These are phyloP conservation scores for Ochotona princeps DNA, from an alignment of 2,113 vertebrate genomes.

Conservation along the genomic window DNA sequence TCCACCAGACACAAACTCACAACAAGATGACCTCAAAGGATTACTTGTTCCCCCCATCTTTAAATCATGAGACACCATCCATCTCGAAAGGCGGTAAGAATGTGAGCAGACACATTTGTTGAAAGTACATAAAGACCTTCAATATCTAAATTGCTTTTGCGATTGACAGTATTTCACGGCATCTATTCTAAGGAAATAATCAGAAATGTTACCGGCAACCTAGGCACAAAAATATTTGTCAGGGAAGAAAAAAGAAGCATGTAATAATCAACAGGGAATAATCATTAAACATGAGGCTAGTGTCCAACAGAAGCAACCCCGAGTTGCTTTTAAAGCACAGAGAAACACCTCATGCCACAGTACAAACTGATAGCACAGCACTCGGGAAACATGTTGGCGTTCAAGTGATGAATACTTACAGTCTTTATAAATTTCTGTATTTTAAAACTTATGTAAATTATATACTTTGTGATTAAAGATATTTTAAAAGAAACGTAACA, in stretches of 20 bases:
- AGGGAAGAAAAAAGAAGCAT: not conserved
- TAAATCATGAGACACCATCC: not conserved
- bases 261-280: not conserved
- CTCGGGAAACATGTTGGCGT: not conserved
- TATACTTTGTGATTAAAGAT: constrained; percentile 16
- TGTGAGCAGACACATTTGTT: not conserved
- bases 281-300: not conserved
- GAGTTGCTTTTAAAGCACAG: not conserved
- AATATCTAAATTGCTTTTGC: not conserved
- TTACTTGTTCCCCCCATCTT: not conserved
- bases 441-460: constrained; percentile 22
- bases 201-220: not conserved
- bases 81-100: constrained; percentile 8
- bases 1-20: not conserved
- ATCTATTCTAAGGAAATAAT: not conserved
- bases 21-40: not conserved
- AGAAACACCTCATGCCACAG: not conserved
- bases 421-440: constrained; percentile 8
- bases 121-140: not conserved
- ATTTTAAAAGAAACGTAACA: not conserved
- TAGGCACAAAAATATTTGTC: not conserved
- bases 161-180: not conserved
- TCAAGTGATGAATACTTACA: not conserved
- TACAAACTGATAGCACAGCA: not conserved
- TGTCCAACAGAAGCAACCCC: not conserved